phyloP scores from a whole-genome alignment of 2,888 invertebrate genomes.

The Nomada fucata region DNA sequence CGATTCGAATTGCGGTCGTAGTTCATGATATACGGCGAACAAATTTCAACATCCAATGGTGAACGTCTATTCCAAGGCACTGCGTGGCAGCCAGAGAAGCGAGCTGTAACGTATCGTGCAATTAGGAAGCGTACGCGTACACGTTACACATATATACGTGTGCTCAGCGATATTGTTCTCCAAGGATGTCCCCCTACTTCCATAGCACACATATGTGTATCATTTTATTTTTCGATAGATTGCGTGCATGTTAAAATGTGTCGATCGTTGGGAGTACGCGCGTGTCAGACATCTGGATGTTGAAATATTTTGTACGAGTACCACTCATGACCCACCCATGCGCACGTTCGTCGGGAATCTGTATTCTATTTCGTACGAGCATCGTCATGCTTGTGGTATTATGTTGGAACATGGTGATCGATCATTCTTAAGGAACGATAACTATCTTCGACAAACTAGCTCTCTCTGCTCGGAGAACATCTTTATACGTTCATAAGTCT shows the following conservation, averaged over 20 bases:
- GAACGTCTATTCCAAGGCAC: conserved; percentile 50
- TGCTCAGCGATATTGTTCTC: not conserved
- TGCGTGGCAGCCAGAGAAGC: conserved; percentile 15
- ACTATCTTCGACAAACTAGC: conserved; percentile 11
- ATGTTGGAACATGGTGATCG: conserved; percentile 6
- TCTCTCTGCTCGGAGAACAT: not conserved
- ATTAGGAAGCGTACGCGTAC: not conserved
- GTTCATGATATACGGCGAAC: conserved; percentile 76
- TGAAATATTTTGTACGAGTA: conserved; percentile 40
- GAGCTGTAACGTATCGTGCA: conserved; percentile 45
- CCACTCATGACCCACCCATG: no score
- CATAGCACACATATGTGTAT: conserved; percentile 4
- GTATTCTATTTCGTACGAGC: not conserved
- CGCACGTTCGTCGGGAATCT: not conserved
- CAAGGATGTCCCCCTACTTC: conserved; percentile 18
- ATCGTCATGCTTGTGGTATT: conserved; percentile 13
- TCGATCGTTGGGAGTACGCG: not conserved
- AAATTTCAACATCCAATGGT: conserved; percentile 66
- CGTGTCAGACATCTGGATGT: conserved; percentile 24
- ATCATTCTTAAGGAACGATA: conserved; percentile 5
- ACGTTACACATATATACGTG: not conserved
- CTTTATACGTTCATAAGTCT: conserved; percentile 12
- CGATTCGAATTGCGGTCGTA: conserved; percentile 87
- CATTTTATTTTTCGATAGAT: conserved; percentile 44
- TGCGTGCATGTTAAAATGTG: conserved; percentile 26